Evolutionary conservation across 2,797 vertebrate genomes (phyloP).

Genomic region (Myripristis murdjan): DNA sequence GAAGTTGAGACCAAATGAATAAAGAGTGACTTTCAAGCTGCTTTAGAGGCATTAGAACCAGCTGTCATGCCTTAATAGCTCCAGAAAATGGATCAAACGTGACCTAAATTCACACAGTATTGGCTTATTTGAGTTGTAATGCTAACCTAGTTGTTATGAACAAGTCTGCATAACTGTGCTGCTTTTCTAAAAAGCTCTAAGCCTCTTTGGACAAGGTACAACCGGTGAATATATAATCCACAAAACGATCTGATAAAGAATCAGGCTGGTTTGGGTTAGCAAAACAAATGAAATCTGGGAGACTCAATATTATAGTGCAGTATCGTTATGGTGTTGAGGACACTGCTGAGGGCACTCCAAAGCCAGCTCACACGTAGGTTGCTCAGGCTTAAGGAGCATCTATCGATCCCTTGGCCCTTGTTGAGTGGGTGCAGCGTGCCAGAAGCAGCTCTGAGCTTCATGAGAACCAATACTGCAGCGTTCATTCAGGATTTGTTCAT

Average conservation of each 20-base stretch:
- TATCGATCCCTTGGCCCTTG: too few species aligned
- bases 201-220: constrained; percentile 63
- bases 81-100: neutral
- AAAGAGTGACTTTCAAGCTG: neutral
- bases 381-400: neutral
- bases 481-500: constrained; percentile 40
- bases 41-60: neutral
- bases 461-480: constrained; percentile 26
- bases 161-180: constrained; percentile 47
- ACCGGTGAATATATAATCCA: constrained; percentile 51
- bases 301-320: neutral
- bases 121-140: constrained; percentile 37
- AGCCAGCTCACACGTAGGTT: neutral
- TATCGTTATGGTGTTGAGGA: constrained; percentile 20
- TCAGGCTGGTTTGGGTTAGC: constrained; percentile 43
- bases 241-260: constrained; percentile 21
- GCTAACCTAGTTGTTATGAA: constrained; percentile 48
- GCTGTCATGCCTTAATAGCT: neutral
- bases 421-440: constrained; percentile 6
- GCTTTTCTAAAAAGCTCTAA: constrained; percentile 57
- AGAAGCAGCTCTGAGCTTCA: constrained; percentile 3
- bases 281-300: constrained; percentile 15
- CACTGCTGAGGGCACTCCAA: neutral
- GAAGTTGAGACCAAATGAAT: neutral
- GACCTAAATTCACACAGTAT: constrained; percentile 33